Conservation (phyloP, 2,888 invertebrate genomes). For the Drosophila flavopinicola region DNA sequence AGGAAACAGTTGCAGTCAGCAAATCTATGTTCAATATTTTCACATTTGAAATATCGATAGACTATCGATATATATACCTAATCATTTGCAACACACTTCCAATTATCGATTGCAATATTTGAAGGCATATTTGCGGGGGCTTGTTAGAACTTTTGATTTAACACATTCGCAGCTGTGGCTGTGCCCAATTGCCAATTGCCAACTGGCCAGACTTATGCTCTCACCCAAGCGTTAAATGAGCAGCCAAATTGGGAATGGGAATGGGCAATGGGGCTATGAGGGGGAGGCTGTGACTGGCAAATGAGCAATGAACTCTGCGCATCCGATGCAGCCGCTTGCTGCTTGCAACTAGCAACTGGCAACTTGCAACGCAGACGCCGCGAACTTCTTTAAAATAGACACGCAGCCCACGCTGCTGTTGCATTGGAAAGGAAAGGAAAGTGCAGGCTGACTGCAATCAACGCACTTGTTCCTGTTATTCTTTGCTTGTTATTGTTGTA, state of each 20-base stretch:
- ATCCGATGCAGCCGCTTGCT: no score
- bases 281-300: constrained; percentile 6
- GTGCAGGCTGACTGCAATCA: constrained; percentile 70
- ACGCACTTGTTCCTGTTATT: constrained; percentile 74
- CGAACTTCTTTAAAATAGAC: constrained; percentile 62
- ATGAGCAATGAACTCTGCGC: constrained; percentile 68
- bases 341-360: no score
- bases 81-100: not conserved
- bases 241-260: constrained; percentile 19
- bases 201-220: constrained; percentile 43
- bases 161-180: constrained; percentile 10
- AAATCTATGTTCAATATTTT: no score
- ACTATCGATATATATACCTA: no score
- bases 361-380: constrained; percentile 43
- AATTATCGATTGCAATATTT: constrained; percentile 8
- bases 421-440: no score
- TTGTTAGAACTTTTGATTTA: constrained; percentile 16
- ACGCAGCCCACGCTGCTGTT: constrained; percentile 55
- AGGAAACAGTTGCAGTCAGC: no score
- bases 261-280: not conserved
- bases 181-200: constrained; percentile 27
- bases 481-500: constrained; percentile 71
- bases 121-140: not conserved
- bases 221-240: constrained; percentile 54
- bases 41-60: no score